Evolutionary conservation across 2,888 invertebrate genomes (phyloP), one percentile per base, ranked within the genome.

Genomic region (Phania funesta): DNA sequence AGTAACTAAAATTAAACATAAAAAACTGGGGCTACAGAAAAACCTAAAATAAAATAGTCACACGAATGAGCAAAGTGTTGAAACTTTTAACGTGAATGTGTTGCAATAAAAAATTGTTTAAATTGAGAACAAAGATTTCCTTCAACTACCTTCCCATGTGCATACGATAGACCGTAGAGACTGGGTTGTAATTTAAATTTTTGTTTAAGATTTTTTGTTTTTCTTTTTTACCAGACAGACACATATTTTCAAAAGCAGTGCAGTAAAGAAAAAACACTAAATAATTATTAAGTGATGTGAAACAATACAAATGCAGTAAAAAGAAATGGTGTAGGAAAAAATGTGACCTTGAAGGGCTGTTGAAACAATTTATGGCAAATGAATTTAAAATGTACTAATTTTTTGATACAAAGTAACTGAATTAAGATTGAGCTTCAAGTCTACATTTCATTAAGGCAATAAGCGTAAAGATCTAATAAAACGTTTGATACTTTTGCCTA

Each of bases 11-110:
- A 54, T 65, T 29, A 26, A 41, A 26, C 29, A 20, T 5, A 13
- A 22, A 29, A 62, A 29, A 50, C 16, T 16, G 7, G 16, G 6
- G 9, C 46, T 35, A 16, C 38, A 73, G 11, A 62, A 50, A 71
- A 62, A 60, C 13, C n/a, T 60, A 29, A 44, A 73, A 73, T 11
- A 62, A 62, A 52, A 22, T 16, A 52, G 16, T 44, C 60, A 73
- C 32, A 13, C 60, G 71, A 62, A 73, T 52, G 20, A 52, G 38
- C 4, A 52, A 50, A 50, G 29, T 18, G 46, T 74, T 50, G 29
- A 62, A 26, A 24, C 8, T 16, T 24, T 50, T 44, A 44, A 11
- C n/a, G 7, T 38, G 48, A 26, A 50, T 20, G 48, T 20, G 50
- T n/a, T 11, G 26, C 24, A 18, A 58, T 8, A 38, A 41, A 60